A percentile compares a stretch with the other conserved stretches of the same genome.
These are phyloP conservation scores for Psammodynastes pulverulentus DNA, from an alignment of 2,113 vertebrate species.

Conservation along the genomic window DNA sequence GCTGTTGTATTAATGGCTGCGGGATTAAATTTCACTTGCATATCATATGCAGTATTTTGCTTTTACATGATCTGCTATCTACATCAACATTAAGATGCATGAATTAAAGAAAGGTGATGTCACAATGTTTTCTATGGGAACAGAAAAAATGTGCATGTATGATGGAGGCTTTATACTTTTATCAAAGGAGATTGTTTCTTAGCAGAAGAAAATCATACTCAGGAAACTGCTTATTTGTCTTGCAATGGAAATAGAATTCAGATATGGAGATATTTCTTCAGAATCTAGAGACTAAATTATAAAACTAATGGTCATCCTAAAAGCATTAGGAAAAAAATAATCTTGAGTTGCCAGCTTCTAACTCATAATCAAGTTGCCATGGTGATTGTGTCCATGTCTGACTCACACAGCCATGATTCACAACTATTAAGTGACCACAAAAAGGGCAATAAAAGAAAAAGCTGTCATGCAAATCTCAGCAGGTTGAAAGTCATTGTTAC, in stretches of 20 bases:
- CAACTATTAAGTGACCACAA: constrained; percentile 12
- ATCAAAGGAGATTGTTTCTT: neutral
- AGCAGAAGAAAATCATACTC: neutral
- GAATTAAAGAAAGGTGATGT: neutral
- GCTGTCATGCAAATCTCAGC: neutral
- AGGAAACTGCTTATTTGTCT: neutral
- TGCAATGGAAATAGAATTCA: accelerated
- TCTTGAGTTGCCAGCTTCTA: constrained; percentile 40
- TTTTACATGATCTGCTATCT: neutral
- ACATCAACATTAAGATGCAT: neutral
- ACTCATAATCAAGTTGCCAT: constrained; percentile 17
- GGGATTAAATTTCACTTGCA: neutral
- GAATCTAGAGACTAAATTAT: neutral
- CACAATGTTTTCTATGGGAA: accelerated
- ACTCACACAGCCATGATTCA: constrained; percentile 11
- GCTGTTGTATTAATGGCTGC: neutral
- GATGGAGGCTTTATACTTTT: neutral
- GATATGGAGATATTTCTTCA: neutral
- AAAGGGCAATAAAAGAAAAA: neutral
- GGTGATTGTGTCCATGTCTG: constrained; percentile 19
- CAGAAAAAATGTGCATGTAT: neutral
- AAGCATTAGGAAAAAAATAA: neutral
- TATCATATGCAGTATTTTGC: neutral
- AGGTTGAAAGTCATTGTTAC: neutral
- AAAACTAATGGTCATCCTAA: neutral